Percentiles rank a stretch among this genome's conserved stretches.
Evolutionary conservation across 2,113 vertebrate genomes (phyloP).

Genomic region (Prunella himalayana): DNA sequence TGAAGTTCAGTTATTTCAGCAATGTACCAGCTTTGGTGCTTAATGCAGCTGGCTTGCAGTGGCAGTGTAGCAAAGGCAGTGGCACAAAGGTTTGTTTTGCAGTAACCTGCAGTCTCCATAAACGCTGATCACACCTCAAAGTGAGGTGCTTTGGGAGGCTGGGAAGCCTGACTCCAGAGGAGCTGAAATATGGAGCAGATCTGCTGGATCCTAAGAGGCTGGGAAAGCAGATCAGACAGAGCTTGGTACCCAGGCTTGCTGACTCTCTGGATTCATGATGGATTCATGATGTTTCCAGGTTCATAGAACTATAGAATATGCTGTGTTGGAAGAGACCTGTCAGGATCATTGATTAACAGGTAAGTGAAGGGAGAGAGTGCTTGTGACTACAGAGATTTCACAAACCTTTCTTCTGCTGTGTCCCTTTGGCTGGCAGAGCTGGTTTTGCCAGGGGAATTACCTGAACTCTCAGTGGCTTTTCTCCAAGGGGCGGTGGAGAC

Average conservation of each 20-base stretch:
- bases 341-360: not conserved
- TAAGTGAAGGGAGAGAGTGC: not conserved
- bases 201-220: not conserved
- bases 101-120: not conserved
- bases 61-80: not conserved
- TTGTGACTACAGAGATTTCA: not conserved
- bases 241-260: not conserved
- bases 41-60: not conserved
- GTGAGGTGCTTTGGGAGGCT: not conserved
- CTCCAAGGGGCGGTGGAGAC: accelerated
- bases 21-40: not conserved
- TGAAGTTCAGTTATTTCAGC: not conserved
- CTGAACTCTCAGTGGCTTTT: not conserved
- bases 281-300: not conserved
- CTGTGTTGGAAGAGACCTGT: not conserved
- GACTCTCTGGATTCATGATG: not conserved
- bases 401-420: not conserved
- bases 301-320: not conserved
- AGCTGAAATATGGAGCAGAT: not conserved
- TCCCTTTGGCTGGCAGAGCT: not conserved
- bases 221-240: not conserved
- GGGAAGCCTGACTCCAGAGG: not conserved
- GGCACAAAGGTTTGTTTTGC: not conserved
- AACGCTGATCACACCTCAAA: not conserved
- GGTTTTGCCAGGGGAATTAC: not conserved